A percentile compares a stretch with the other conserved stretches of the same genome.
Conservation (phyloP, 1,140 invertebrate species). For the Phymastichus coffea region DNA sequence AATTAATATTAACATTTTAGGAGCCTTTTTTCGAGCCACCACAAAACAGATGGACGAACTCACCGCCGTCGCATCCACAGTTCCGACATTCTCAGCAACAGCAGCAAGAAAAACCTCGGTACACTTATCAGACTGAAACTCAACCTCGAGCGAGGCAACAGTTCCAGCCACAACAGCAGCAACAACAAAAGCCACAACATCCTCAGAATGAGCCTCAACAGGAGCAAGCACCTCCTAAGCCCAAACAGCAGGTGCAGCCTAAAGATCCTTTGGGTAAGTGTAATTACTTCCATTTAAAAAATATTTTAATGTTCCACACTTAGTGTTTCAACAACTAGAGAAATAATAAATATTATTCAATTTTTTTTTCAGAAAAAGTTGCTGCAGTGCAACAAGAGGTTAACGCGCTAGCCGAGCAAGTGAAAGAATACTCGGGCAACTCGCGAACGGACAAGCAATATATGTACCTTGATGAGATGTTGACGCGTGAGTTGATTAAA, state of each 20-base stretch:
- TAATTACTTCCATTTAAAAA: neutral
- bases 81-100: slow-evolving; percentile 9
- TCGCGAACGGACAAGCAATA: slow-evolving; percentile 81
- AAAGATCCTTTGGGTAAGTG: slow-evolving; percentile 63
- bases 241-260: slow-evolving; percentile 53
- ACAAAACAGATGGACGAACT: slow-evolving; percentile 18
- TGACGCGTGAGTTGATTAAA: slow-evolving; percentile 87
- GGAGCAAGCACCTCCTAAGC: slow-evolving; percentile 42
- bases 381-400: slow-evolving; percentile 79
- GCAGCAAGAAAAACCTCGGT: neutral
- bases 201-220: slow-evolving; percentile 43
- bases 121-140: neutral
- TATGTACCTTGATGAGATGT: slow-evolving; percentile 89
- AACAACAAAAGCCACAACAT: slow-evolving; percentile 43
- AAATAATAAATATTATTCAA: neutral
- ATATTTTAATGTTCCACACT: neutral
- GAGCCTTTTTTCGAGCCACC: slow-evolving; percentile 35
- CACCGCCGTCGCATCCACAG: slow-evolving; percentile 45
- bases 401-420: slow-evolving; percentile 71
- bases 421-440: slow-evolving; percentile 74
- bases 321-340: neutral
- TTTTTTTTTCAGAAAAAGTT: slow-evolving; percentile 62
- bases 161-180: slow-evolving; percentile 42
- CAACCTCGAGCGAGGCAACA: slow-evolving; percentile 47
- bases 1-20: neutral